Conservation (phyloP, 2,888 invertebrate genomes). For the Drosophila sordidula region DNA sequence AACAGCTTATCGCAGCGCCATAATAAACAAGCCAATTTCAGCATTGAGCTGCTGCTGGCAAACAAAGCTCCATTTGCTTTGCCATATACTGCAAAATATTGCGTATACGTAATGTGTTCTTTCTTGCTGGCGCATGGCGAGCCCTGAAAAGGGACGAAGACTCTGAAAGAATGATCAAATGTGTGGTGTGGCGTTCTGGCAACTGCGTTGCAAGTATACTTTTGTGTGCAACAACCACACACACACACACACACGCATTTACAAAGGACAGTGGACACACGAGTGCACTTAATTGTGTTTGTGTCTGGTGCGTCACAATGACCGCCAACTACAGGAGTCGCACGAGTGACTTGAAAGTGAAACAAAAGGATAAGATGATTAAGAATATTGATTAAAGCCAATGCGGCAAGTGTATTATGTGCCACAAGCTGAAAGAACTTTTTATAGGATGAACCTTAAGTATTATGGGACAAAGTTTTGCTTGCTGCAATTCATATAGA, state of each 20-base stretch:
- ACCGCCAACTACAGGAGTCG: constrained; percentile 25
- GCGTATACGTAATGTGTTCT: constrained; percentile 62
- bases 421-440: background rate
- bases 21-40: constrained; percentile 69
- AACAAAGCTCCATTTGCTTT: constrained; percentile 72
- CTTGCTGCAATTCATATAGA: background rate
- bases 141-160: constrained; percentile 7
- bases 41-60: constrained; percentile 45
- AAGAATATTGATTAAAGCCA: constrained; percentile 25
- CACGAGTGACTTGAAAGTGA: constrained; percentile 34
- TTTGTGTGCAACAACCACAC: constrained; percentile 13
- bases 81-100: constrained; percentile 61
- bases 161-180: constrained; percentile 28
- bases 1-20: constrained; percentile 54
- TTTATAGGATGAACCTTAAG: background rate
- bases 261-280: constrained; percentile 56
- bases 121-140: constrained; percentile 14
- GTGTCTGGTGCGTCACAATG: constrained; percentile 51
- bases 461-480: background rate
- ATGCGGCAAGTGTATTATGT: constrained; percentile 7
- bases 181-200: constrained; percentile 40
- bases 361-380: constrained; percentile 19
- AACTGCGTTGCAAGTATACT: constrained; percentile 56
- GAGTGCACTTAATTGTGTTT: constrained; percentile 67
- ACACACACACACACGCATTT: constrained; percentile 10